A percentile compares a stretch with the other conserved stretches of the same genome.
phyloP scores from a whole-genome alignment of 35 echinoderm and acorn worm species.

The Ophiothrix spiculata region DNA sequence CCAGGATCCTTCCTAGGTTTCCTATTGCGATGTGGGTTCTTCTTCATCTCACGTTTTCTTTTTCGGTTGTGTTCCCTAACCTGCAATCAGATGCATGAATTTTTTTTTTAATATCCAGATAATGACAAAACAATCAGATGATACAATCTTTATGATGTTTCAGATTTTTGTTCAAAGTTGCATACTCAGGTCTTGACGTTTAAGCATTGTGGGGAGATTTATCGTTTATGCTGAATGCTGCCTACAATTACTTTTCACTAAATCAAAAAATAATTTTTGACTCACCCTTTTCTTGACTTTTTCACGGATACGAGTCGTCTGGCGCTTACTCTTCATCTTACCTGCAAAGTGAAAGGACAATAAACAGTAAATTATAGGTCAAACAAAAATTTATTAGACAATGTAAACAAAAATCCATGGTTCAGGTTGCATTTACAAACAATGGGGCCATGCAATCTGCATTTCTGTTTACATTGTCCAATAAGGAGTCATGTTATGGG shows the following conservation, averaged over 20 bases:
- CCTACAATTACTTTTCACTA: background rate
- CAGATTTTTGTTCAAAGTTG: background rate
- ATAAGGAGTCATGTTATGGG: too few relatives aligned
- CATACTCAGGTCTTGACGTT: background rate
- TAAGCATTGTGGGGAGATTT: background rate
- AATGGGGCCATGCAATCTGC: too few relatives aligned
- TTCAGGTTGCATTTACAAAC: too few relatives aligned
- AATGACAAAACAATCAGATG: background rate
- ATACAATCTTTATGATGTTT: background rate
- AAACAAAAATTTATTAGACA: too few relatives aligned
- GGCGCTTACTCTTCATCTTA: constrained; percentile 97
- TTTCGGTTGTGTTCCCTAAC: constrained; percentile 87
- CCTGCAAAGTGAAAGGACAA: constrained; percentile 47
- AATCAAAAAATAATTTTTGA: background rate
- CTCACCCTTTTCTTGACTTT: constrained; percentile 90
- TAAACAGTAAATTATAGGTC: too few relatives aligned
- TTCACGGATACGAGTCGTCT: constrained; percentile 73
- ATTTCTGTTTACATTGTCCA: too few relatives aligned
- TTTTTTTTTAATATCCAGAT: background rate
- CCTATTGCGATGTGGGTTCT: constrained; percentile 61
- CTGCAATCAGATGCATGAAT: constrained; percentile 87
- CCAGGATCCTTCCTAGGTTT: constrained; percentile 75
- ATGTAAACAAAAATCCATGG: too few relatives aligned
- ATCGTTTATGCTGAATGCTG: constrained; percentile 28
- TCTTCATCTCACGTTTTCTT: constrained; percentile 50